Evolutionary conservation across 2,113 vertebrate species (phyloP).

Genomic region (Gymnorhina tibicen): DNA sequence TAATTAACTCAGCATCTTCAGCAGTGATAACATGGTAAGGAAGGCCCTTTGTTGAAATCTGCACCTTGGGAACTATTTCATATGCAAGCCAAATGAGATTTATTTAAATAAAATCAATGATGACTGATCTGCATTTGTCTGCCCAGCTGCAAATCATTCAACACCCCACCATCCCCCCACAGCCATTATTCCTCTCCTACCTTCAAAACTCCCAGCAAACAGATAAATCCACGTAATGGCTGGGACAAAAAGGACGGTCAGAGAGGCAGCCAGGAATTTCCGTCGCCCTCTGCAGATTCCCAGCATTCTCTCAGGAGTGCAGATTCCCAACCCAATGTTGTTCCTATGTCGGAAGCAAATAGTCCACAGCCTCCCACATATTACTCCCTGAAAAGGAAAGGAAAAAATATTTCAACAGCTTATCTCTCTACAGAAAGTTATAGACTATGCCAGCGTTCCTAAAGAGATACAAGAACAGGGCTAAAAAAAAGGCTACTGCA

Average conservation of each 20-base stretch:
- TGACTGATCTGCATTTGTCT: not conserved
- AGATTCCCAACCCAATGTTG: conserved; percentile 69
- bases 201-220: conserved; percentile 91
- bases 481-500: not conserved
- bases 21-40: not conserved
- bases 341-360: conserved; percentile 82
- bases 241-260: conserved; percentile 92
- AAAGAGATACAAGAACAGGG: not conserved
- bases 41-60: not conserved
- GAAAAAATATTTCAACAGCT: not conserved
- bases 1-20: not conserved
- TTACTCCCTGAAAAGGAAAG: conserved; percentile 74
- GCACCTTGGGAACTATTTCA: not conserved
- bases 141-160: not conserved
- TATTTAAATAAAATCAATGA: not conserved
- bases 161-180: not conserved
- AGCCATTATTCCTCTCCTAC: conserved; percentile 63
- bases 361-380: conserved; percentile 83
- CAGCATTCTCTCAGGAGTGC: conserved; percentile 90
- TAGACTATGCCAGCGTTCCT: not conserved
- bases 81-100: not conserved
- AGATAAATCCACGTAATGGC: conserved; percentile 96
- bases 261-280: conserved; percentile 94
- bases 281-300: conserved; percentile 98
- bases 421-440: not conserved